These are phyloP conservation scores for Mesembrinibis cayennensis DNA, from an alignment of 2,113 vertebrate species.

Conservation along the genomic window DNA sequence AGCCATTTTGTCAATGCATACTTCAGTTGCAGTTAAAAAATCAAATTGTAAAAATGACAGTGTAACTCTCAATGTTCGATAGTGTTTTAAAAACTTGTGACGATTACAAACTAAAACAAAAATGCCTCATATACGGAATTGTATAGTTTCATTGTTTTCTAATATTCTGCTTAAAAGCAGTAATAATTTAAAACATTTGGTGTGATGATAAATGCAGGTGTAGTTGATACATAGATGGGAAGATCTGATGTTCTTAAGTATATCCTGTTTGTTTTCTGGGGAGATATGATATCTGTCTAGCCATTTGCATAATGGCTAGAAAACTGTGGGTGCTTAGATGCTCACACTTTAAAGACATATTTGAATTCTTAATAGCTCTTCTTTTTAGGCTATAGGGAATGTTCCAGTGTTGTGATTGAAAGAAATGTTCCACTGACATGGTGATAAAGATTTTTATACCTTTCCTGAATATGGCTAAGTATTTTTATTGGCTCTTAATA, in stretches of 20 bases:
- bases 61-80: background rate
- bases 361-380: background rate
- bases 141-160: background rate
- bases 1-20: background rate
- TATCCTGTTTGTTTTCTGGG: background rate
- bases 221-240: background rate
- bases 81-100: background rate
- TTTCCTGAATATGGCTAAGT: background rate
- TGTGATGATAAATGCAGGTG: background rate
- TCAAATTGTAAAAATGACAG: background rate
- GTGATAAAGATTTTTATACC: background rate
- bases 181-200: background rate
- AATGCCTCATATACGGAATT: background rate
- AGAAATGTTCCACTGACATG: background rate
- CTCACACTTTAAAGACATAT: background rate
- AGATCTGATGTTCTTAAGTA: background rate
- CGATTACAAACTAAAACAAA: background rate
- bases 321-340: background rate
- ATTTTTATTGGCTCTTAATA: background rate
- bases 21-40: background rate
- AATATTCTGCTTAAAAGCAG: background rate
- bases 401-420: background rate
- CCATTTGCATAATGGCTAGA: background rate
- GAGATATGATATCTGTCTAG: background rate
- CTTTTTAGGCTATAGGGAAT: background rate